Base-by-base conservation (phyloP, 2,113 vertebrate species). In the Vireo altiloquus region DNA sequence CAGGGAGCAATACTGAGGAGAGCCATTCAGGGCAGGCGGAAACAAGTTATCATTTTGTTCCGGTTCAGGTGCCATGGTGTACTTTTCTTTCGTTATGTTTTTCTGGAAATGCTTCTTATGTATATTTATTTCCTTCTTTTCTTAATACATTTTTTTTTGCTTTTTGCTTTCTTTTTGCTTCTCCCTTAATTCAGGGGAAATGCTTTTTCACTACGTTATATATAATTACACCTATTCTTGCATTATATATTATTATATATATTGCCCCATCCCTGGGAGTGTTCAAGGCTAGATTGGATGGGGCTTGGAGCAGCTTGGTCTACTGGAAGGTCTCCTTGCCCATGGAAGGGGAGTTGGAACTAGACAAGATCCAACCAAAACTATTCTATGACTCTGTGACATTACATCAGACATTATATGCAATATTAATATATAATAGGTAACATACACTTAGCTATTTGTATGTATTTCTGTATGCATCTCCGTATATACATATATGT, bases 141-240 rank as follows among this genome's bases (percentile, higher is more conserved):
- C 27, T 9, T 4, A 18, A 1, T 20, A 3, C 7, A 7, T 50
- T 5, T 7, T 25, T 7, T 61, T 42, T 27, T 28, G 3, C 5
- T 18, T 61, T 42, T 27, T 27, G 2, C 5, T 60, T 28, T 33
- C 1, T 14, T 50, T 52, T 12, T 23, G 3, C 2, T 79, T 39
- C 3, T 60, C 2, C 18, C 24, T 53, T 44, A 66, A n/a, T 27
- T 50, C 13, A 54, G 3, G 14, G 1, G 6, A 92, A 86, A 77
- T 27, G 5, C 0, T 69, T 40, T 64, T 40, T 16, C 2, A 31
- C 5, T 61, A 17, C 1, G 6, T n/a, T 39, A 47, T 25, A 22
- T 52, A 42, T 22, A 25, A 59, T 59, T 65, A 7, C 5, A 39
- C 3, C 28, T 39, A 37, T 33, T 66, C 81, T 52, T 66, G 15